These are phyloP conservation scores for Drosophila ohnishii DNA, from an alignment of 1,140 invertebrate species.

Conservation along the genomic window DNA sequence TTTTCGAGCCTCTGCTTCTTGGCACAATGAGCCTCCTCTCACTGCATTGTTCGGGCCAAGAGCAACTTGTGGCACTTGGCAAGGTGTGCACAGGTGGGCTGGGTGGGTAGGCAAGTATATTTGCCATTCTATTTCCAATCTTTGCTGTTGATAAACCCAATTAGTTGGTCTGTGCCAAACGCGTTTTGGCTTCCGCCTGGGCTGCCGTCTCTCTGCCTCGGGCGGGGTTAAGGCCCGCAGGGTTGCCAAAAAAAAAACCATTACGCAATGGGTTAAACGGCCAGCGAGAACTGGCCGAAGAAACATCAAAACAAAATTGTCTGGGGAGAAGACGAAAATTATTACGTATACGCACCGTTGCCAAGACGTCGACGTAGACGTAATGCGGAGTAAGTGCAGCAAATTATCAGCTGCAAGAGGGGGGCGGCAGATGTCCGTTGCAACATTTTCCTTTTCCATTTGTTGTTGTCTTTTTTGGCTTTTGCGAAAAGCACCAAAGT, in stretches of 20 bases:
- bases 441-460: constrained; percentile 49
- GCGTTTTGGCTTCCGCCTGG: constrained; percentile 35
- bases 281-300: constrained; percentile 20
- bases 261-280: constrained; percentile 19
- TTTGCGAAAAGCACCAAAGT: constrained; percentile 50
- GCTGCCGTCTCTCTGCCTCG: too few relatives aligned
- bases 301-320: constrained; percentile 9
- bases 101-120: background rate
- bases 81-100: constrained; percentile 5
- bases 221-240: constrained; percentile 3
- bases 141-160: constrained; percentile 68
- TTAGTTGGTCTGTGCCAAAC: constrained; percentile 64
- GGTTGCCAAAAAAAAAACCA: background rate
- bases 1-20: background rate
- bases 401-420: constrained; percentile 68
- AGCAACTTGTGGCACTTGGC: background rate
- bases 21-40: constrained; percentile 16
- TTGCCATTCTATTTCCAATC: constrained; percentile 49
- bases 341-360: constrained; percentile 78
- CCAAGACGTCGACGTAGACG: constrained; percentile 62
- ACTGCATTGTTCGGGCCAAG: constrained; percentile 25
- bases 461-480: background rate
- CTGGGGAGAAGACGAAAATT: constrained; percentile 33
- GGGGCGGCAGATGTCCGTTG: constrained; percentile 69
- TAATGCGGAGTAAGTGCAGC: constrained; percentile 71